Percentiles rank a stretch among this genome's conserved stretches.
Evolutionary conservation across 2,888 invertebrate genomes (phyloP).

Genomic region (Acronicta aceris): DNA sequence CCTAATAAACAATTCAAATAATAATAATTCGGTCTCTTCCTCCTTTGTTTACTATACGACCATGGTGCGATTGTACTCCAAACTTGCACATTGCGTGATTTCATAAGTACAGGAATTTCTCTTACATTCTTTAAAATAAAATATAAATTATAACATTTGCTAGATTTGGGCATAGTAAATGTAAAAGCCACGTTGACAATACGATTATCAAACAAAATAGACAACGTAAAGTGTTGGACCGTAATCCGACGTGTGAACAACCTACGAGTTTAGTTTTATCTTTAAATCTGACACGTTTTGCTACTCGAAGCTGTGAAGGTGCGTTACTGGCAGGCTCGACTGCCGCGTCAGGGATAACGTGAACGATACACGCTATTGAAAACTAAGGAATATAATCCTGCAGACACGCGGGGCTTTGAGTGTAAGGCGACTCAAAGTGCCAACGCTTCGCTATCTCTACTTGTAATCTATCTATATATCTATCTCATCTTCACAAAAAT

Average conservation of each 20-base stretch:
- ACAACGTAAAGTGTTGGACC: constrained; percentile 3
- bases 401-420: background rate
- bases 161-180: background rate
- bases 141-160: background rate
- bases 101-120: background rate
- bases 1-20: background rate
- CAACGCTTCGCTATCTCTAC: background rate
- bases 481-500: constrained; percentile 9
- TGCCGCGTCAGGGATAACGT: constrained; percentile 27
- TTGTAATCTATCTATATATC: constrained; percentile 2
- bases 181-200: constrained; percentile 4
- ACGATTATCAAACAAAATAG: constrained; percentile 6
- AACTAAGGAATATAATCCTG: constrained; percentile 6
- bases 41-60: no score
- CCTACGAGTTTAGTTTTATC: constrained; percentile 10
- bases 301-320: constrained; percentile 11
- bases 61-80: no score
- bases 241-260: background rate
- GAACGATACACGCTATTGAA: constrained; percentile 22
- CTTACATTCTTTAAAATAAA: background rate
- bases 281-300: constrained; percentile 22
- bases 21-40: no score
- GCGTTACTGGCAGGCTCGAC: constrained; percentile 4
- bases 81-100: background rate
- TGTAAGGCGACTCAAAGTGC: constrained; percentile 9